Percentiles rank a stretch among this genome's conserved stretches.
phyloP scores from a whole-genome alignment of 2,888 invertebrate genomes.

The Lasioglossum figueresi region DNA sequence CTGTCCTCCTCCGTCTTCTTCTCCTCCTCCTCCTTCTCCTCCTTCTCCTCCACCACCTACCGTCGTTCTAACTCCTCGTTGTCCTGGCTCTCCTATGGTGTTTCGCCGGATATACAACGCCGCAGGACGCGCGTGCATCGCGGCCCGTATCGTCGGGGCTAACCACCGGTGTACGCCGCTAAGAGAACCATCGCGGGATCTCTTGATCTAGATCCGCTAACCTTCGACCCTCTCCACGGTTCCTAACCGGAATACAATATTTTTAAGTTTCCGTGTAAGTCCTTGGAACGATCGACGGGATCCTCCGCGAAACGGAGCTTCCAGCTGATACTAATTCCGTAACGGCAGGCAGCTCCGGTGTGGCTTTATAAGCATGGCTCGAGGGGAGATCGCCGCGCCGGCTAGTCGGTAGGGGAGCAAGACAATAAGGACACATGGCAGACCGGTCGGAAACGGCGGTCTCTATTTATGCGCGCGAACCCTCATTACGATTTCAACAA shows the following conservation, averaged over 20 bases:
- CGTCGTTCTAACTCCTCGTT: slow-evolving; percentile 61
- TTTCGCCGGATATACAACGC: slow-evolving; percentile 51
- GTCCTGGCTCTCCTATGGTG: slow-evolving; percentile 64
- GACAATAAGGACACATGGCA: slow-evolving; percentile 8
- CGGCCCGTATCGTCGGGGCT: not conserved
- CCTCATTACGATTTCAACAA: slow-evolving; percentile 58
- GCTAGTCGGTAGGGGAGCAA: not conserved
- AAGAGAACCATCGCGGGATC: not conserved
- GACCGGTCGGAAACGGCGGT: slow-evolving; percentile 28
- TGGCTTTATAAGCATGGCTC: not conserved
- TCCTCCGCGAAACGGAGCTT: not conserved
- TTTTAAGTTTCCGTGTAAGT: not conserved
- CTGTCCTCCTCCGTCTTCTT: slow-evolving; percentile 36
- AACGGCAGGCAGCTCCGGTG: not conserved
- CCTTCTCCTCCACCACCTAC: slow-evolving; percentile 29
- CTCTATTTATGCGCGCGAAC: slow-evolving; percentile 44
- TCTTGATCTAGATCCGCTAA: slow-evolving; percentile 5
- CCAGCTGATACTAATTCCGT: slow-evolving; percentile 1
- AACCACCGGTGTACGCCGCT: not conserved
- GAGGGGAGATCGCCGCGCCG: not conserved
- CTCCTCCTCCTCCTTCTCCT: slow-evolving; percentile 21
- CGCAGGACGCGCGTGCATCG: slow-evolving; percentile 45
- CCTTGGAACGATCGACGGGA: not conserved
- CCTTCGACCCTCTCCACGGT: not conserved
- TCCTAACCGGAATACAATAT: not conserved